Conservation (phyloP, 1,140 invertebrate species). For the Nasonia giraulti region DNA sequence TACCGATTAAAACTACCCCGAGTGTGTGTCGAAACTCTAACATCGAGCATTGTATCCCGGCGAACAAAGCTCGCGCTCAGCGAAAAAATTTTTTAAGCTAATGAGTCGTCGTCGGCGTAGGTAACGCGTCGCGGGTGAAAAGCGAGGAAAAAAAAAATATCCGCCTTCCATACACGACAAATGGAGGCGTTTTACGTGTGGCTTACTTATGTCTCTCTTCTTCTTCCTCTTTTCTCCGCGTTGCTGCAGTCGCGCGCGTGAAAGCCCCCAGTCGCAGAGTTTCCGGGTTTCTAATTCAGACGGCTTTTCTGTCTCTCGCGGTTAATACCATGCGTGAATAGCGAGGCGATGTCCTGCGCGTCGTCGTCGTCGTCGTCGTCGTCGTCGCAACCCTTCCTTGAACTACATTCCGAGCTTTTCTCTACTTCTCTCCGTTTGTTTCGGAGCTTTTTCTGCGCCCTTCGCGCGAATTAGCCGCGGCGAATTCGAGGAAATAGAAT, state of each 20-base stretch:
- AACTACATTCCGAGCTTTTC: slow-evolving; percentile 27
- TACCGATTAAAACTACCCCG: slow-evolving; percentile 1
- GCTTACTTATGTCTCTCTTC: slow-evolving; percentile 11
- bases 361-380: background rate
- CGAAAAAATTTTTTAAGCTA: slow-evolving; percentile 29
- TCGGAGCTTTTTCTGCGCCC: background rate
- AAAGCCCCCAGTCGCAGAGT: slow-evolving; percentile 10
- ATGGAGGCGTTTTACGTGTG: slow-evolving; percentile 6
- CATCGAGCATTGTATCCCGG: no score
- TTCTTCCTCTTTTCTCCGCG: slow-evolving; percentile 5
- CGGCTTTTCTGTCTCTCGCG: slow-evolving; percentile 16
- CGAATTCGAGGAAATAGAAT: background rate
- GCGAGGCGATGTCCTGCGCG: background rate
- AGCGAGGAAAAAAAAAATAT: background rate
- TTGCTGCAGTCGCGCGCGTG: background rate
- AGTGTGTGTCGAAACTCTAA: no score
- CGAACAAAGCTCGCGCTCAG: no score
- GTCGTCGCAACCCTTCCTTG: slow-evolving; percentile 23
- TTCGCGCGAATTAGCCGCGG: slow-evolving; percentile 11
- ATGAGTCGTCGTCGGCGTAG: background rate
- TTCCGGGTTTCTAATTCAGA: slow-evolving; percentile 33
- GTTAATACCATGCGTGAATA: slow-evolving; percentile 38
- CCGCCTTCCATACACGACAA: background rate
- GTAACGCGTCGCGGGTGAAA: background rate
- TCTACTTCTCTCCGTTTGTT: background rate